Conservation (phyloP, 2,888 invertebrate species). For the Harpalus rubripes region DNA sequence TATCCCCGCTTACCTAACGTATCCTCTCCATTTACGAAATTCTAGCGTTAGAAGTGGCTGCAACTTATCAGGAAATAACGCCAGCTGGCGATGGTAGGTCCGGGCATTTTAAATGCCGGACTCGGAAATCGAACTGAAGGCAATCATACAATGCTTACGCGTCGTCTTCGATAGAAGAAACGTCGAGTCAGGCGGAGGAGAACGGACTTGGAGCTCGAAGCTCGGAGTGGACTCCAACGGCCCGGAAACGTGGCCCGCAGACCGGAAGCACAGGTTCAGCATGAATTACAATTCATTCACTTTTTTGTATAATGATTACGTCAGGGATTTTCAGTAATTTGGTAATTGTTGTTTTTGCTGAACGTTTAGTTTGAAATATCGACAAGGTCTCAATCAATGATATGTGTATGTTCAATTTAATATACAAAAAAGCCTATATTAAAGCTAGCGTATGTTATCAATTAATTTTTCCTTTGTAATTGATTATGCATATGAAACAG, state of each 20-base stretch:
- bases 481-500: too few species aligned
- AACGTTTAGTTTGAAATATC: background rate
- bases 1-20: constrained; percentile 30
- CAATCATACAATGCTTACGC: constrained; percentile 62
- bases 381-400: too few species aligned
- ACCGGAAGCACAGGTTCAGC: constrained; percentile 18
- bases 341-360: constrained; percentile 25
- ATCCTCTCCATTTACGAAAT: constrained; percentile 35
- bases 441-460: too few species aligned
- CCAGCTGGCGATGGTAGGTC: constrained; percentile 10
- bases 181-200: constrained; percentile 43
- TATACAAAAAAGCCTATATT: too few species aligned
- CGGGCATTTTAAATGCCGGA: constrained; percentile 30
- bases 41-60: constrained; percentile 22
- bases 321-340: constrained; percentile 44
- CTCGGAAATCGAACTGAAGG: constrained; percentile 31
- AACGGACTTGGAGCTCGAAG: too few species aligned
- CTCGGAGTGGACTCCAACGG: constrained; percentile 13
- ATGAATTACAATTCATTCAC: constrained; percentile 23
- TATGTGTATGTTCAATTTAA: too few species aligned
- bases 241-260: constrained; percentile 32
- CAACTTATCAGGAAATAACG: constrained; percentile 46
- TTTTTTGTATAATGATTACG: constrained; percentile 49
- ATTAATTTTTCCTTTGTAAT: too few species aligned
- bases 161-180: constrained; percentile 51